Conservation (phyloP, 1,140 invertebrate species). For the Dysdera silvatica region DNA sequence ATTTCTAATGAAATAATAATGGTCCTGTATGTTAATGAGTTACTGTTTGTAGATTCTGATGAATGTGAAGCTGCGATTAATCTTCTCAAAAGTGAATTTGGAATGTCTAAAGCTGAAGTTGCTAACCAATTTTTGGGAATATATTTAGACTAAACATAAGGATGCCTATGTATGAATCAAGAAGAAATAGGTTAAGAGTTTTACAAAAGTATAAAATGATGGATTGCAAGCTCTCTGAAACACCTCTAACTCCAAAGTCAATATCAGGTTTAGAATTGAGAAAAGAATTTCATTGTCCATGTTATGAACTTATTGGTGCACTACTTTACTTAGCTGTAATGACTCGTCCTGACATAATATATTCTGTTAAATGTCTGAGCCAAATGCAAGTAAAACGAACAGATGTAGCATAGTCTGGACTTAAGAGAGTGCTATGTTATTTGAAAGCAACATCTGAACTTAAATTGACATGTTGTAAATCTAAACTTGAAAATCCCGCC, state of each 20-base stretch:
- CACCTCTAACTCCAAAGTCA: background rate
- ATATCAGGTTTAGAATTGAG: background rate
- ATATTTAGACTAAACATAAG: background rate
- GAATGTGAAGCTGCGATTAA: constrained; percentile 4
- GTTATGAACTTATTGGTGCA: background rate
- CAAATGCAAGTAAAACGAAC: background rate
- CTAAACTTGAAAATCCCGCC: background rate
- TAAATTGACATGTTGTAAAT: background rate
- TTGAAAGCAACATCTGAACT: background rate
- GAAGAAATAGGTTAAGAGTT: background rate
- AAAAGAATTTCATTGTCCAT: background rate
- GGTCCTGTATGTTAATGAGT: constrained; percentile 9
- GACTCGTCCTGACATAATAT: background rate
- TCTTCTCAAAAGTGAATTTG: background rate
- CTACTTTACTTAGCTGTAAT: background rate
- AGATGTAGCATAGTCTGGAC: background rate
- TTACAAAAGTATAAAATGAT: background rate
- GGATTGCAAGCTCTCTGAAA: constrained; percentile 8
- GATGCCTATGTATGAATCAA: background rate
- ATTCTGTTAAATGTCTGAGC: background rate
- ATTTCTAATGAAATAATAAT: no score
- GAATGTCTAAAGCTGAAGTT: constrained; percentile 7
- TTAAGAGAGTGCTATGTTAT: background rate
- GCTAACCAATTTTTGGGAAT: constrained; percentile 9
- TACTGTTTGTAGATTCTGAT: constrained; percentile 2